These are phyloP conservation scores for Trachymyrmex septentrionalis DNA, from an alignment of 1,140 invertebrate genomes.

Conservation along the genomic window DNA sequence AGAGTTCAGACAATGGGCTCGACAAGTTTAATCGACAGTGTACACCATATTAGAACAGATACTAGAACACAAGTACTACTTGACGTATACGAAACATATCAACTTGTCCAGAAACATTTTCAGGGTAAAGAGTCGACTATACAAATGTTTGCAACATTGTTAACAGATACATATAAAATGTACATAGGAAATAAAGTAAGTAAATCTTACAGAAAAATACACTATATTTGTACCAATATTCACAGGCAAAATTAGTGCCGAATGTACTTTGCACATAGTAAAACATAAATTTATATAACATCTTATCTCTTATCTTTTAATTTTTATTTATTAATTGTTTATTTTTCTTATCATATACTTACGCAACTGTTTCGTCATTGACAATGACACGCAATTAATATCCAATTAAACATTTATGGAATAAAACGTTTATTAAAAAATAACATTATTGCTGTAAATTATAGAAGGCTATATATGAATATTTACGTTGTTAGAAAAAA, in stretches of 20 bases:
- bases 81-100: conserved; percentile 89
- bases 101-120: conserved; percentile 88
- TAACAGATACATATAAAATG: conserved; percentile 89
- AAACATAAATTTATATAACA: neutral
- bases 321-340: neutral
- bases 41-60: conserved; percentile 73
- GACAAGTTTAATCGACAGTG: conserved; percentile 66
- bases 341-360: neutral
- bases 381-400: neutral
- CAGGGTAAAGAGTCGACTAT: conserved; percentile 86
- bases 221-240: neutral
- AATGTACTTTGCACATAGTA: neutral
- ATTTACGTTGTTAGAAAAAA: neutral
- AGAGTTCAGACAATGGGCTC: conserved; percentile 82
- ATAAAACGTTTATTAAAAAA: neutral
- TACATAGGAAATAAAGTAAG: conserved; percentile 85
- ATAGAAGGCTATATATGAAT: neutral
- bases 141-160: conserved; percentile 86
- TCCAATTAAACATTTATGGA: neutral
- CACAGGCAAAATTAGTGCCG: neutral
- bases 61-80: conserved; percentile 85
- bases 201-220: neutral
- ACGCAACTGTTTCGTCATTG: neutral
- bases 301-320: conserved; percentile 9
- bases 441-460: neutral